Percentiles rank a stretch among this genome's conserved stretches.
Evolutionary conservation across 2,113 vertebrate species (phyloP).

Genomic region (Menura novaehollandiae): DNA sequence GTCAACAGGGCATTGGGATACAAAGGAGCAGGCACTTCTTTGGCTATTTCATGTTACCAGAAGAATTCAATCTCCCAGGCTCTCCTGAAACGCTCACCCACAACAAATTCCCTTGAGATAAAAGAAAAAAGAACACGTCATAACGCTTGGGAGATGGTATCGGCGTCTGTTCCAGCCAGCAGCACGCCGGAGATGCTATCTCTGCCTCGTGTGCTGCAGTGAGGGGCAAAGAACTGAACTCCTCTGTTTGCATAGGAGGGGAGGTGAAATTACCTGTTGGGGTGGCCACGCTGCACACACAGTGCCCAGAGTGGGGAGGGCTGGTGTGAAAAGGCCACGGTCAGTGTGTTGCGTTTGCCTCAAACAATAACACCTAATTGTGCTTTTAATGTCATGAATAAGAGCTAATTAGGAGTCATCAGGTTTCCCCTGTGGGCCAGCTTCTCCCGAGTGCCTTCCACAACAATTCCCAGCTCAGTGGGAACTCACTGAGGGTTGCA

Average conservation of each 20-base stretch:
- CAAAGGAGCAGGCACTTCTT: neutral
- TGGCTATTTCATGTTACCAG: neutral
- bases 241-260: fast-evolving
- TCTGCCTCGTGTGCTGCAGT: neutral
- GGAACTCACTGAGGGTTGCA: neutral
- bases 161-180: neutral
- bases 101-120: slow-evolving; percentile 45
- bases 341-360: neutral
- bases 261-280: neutral
- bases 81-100: neutral
- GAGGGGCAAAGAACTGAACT: neutral
- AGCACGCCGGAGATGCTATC: neutral
- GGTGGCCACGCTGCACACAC: neutral
- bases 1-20: fast-evolving
- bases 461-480: neutral
- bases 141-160: neutral
- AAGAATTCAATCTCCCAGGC: slow-evolving; percentile 34
- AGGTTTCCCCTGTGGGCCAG: neutral
- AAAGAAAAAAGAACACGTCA: neutral
- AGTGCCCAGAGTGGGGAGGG: neutral
- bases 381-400: neutral
- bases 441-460: neutral
- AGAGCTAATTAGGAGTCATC: slow-evolving; percentile 33
- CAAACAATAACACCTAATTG: neutral
- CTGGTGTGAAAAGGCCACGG: neutral